Conservation (phyloP, 2,797 vertebrate genomes). For the Falco biarmicus region DNA sequence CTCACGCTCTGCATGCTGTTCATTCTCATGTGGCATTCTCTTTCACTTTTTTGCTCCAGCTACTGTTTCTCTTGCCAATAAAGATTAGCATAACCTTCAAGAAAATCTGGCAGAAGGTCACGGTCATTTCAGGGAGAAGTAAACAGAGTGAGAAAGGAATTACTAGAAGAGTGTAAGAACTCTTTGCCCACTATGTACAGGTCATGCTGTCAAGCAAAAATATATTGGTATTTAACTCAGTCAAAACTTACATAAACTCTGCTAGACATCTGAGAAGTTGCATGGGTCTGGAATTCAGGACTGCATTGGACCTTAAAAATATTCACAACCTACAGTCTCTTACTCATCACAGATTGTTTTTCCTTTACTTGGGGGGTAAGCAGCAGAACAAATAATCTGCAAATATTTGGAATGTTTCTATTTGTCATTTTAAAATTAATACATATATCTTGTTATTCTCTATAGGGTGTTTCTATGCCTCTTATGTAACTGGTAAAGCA, state of each 20-base stretch:
- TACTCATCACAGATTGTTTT: not conserved
- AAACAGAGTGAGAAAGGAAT: slow-evolving; percentile 41
- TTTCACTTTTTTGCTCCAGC: slow-evolving; percentile 64
- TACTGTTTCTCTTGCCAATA: slow-evolving; percentile 67
- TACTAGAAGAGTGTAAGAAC: slow-evolving; percentile 23
- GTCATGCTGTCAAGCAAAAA: slow-evolving; percentile 1
- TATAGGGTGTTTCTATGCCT: not conserved
- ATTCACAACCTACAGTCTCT: not conserved
- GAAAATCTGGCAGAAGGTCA: slow-evolving; percentile 71
- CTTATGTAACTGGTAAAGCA: slow-evolving; percentile 22
- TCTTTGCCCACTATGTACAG: not conserved
- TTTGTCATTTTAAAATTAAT: slow-evolving; percentile 23
- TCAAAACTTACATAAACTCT: slow-evolving; percentile 32
- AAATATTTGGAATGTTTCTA: slow-evolving; percentile 4
- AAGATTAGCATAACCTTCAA: slow-evolving; percentile 71
- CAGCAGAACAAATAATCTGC: not conserved
- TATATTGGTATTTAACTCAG: not conserved
- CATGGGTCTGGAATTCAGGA: not conserved
- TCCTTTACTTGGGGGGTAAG: not conserved
- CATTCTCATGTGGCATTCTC: slow-evolving; percentile 67
- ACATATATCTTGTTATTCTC: not conserved
- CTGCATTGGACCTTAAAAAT: slow-evolving; percentile 6
- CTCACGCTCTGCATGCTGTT: slow-evolving; percentile 58
- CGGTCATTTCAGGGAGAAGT: slow-evolving; percentile 53
- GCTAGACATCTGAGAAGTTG: slow-evolving; percentile 8